Conservation (phyloP, 2,888 invertebrate genomes). For the Apamea monoglypha region DNA sequence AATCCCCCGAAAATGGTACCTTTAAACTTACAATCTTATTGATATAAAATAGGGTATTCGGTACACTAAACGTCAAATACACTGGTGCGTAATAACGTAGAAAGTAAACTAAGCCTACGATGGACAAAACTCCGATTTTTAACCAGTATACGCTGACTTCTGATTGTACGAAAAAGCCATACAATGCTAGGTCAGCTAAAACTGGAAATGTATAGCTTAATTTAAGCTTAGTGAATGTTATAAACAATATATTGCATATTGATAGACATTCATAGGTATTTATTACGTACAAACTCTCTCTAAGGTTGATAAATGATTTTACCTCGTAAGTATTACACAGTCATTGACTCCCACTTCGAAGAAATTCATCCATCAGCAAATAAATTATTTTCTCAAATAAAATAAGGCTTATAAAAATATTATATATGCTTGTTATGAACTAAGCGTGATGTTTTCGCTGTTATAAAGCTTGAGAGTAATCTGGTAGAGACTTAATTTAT, state of each 20-base stretch:
- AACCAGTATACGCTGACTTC: no score
- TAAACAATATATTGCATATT: not conserved
- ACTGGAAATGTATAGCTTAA: no score
- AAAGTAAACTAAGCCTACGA: not conserved
- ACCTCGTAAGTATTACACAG: not conserved
- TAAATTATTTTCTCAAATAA: not conserved
- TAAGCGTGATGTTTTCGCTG: constrained; percentile 3
- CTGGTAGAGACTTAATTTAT: not conserved
- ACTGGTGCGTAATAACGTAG: not conserved
- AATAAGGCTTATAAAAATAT: not conserved
- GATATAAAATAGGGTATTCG: not conserved
- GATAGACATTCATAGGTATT: no score
- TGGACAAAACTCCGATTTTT: not conserved
- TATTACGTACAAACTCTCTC: not conserved
- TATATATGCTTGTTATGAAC: not conserved
- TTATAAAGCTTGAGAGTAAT: constrained; percentile 1
- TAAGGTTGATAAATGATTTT: not conserved
- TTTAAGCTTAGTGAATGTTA: not conserved
- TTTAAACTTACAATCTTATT: not conserved
- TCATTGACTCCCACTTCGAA: not conserved
- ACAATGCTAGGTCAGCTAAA: no score
- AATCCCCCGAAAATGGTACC: not conserved
- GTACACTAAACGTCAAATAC: not conserved
- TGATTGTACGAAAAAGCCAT: no score
- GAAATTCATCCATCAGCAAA: not conserved